Percentiles rank a stretch among this genome's conserved stretches.
These are phyloP conservation scores for Prunella strophiata DNA, from an alignment of 2,797 vertebrate genomes.

Conservation along the genomic window DNA sequence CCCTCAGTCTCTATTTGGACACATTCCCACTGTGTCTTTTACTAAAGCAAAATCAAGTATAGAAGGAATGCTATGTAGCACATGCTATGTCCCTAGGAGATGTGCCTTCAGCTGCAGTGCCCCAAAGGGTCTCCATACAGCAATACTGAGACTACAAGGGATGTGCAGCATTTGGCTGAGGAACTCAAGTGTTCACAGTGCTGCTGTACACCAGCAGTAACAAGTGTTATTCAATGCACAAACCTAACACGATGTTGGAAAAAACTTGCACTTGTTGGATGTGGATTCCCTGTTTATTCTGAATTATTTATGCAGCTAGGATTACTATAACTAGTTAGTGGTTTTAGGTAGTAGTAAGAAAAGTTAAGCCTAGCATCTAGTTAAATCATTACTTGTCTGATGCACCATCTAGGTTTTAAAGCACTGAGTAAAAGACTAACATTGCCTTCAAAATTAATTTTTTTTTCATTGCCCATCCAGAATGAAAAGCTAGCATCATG, in stretches of 20 bases:
- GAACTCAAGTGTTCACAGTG: background rate
- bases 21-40: background rate
- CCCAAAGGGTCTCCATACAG: background rate
- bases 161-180: background rate
- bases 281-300: background rate
- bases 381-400: background rate
- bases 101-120: background rate
- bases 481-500: background rate
- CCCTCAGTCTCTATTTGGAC: background rate
- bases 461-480: background rate
- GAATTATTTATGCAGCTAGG: background rate
- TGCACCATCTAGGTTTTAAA: background rate
- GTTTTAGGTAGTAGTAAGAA: background rate
- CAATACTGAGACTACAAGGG: background rate
- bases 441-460: background rate
- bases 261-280: background rate
- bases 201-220: background rate
- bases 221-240: background rate
- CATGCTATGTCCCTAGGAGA: background rate
- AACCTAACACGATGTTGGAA: fast-evolving
- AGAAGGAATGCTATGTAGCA: background rate
- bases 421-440: background rate
- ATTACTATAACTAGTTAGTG: background rate
- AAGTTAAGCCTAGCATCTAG: background rate
- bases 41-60: background rate